Percentiles rank a stretch among this genome's conserved stretches.
phyloP scores from a whole-genome alignment of 1,140 invertebrate genomes.

The Hycleus phaleratus region DNA sequence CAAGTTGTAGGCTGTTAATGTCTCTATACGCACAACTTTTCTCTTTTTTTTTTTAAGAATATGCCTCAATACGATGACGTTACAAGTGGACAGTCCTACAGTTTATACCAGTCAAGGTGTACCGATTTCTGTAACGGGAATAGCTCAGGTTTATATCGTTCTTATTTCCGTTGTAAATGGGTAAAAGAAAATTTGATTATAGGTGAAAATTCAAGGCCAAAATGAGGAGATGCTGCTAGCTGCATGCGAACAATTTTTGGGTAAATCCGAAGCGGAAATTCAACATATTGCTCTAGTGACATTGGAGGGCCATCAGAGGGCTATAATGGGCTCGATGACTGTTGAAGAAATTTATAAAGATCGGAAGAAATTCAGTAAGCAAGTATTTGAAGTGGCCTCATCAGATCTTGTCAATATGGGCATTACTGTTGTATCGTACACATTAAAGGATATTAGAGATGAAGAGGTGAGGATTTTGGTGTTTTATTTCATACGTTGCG shows the following conservation, averaged over 20 bases:
- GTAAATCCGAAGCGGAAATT: conserved; percentile 84
- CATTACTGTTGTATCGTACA: conserved; percentile 96
- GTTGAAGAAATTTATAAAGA: conserved; percentile 99
- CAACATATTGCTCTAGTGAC: conserved; percentile 91
- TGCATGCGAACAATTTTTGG: conserved; percentile 95
- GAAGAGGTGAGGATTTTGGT: conserved; percentile 69
- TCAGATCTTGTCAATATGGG: conserved; percentile 97
- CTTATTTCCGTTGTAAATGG: neutral
- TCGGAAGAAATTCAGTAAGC: conserved; percentile 96
- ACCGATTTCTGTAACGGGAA: conserved; percentile 93
- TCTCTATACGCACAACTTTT: conserved; percentile 53
- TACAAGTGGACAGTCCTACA: conserved; percentile 83
- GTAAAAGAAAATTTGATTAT: neutral
- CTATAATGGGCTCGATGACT: conserved; percentile 98
- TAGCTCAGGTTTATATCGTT: conserved; percentile 70
- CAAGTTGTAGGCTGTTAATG: conserved; percentile 39
- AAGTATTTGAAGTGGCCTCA: conserved; percentile 90
- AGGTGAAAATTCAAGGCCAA: conserved; percentile 90
- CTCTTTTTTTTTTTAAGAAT: conserved; percentile 45
- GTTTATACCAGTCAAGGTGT: conserved; percentile 96
- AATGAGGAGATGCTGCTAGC: conserved; percentile 95
- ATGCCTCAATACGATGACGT: conserved; percentile 92
- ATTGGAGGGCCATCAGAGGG: conserved; percentile 93
- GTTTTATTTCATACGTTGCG: conserved; percentile 12
- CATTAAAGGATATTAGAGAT: conserved; percentile 94